phyloP scores from a whole-genome alignment of 2,797 vertebrate genomes.

The Macropodus opercularis region DNA sequence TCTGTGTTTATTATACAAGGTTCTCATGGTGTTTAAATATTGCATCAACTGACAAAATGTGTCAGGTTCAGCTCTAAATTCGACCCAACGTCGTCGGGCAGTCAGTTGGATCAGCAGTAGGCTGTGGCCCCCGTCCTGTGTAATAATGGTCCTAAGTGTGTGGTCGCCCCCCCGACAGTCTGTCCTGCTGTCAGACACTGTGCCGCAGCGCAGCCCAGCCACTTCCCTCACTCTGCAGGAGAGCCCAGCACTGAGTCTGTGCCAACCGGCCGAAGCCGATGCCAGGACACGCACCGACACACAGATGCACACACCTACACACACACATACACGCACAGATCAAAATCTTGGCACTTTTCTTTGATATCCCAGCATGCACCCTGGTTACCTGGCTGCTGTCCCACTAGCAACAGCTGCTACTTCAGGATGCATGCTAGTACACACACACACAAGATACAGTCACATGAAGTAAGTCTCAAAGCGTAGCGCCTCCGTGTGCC shows the following conservation, averaged over 20 bases:
- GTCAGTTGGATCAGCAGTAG: conserved; percentile 4
- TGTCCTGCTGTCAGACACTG: conserved; percentile 56
- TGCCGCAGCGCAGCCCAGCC: conserved; percentile 33
- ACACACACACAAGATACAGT: conserved; percentile 10
- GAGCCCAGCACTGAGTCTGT: conserved; percentile 34
- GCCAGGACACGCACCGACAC: conserved; percentile 49
- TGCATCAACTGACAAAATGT: neutral
- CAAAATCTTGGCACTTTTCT: conserved; percentile 58
- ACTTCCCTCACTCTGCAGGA: conserved; percentile 52
- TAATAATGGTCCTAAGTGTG: conserved; percentile 46
- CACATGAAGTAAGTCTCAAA: conserved; percentile 13
- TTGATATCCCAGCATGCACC: conserved; percentile 69
- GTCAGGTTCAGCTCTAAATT: neutral
- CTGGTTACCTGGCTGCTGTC: conserved; percentile 64
- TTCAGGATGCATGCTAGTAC: conserved; percentile 47
- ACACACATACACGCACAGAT: conserved; percentile 52
- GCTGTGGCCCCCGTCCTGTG: conserved; percentile 25
- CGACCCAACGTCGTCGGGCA: neutral
- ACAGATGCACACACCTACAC: conserved; percentile 54
- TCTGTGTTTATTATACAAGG: neutral
- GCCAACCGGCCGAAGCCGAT: conserved; percentile 42
- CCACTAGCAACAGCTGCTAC: conserved; percentile 73
- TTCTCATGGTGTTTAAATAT: neutral
- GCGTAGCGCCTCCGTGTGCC: conserved; percentile 3
- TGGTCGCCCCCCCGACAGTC: conserved; percentile 46